Percentiles rank a stretch among this genome's conserved stretches.
Evolutionary conservation across 2,888 invertebrate species (phyloP).

Genomic region (Glyphotaelius pellucidus): DNA sequence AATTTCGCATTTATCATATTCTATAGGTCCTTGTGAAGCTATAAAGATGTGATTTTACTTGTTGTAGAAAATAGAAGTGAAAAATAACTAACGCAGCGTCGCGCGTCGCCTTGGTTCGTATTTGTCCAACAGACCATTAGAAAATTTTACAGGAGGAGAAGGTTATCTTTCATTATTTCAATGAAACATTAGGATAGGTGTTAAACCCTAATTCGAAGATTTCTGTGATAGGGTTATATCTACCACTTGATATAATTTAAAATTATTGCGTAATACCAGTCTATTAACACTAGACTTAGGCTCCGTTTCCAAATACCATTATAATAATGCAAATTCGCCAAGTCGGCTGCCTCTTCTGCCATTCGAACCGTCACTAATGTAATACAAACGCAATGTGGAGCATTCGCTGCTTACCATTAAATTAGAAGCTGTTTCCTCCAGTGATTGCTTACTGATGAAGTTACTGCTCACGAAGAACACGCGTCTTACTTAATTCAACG

Average conservation of each 20-base stretch:
- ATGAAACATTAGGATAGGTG: too few species aligned
- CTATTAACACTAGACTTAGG: not conserved
- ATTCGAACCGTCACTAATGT: conserved; percentile 41
- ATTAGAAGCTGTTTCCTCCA: conserved; percentile 20
- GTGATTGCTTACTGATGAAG: conserved; percentile 34
- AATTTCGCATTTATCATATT: too few species aligned
- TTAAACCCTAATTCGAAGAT: too few species aligned
- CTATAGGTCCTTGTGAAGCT: too few species aligned
- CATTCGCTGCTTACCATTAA: conserved; percentile 32
- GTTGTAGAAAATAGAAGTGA: too few species aligned
- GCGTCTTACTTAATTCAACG: not conserved
- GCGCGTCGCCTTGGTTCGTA: too few species aligned
- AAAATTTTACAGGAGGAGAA: too few species aligned
- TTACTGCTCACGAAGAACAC: conserved; percentile 13
- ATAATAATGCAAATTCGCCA: conserved; percentile 30
- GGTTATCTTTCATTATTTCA: too few species aligned
- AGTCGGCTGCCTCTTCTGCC: conserved; percentile 17
- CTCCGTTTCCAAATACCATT: not conserved
- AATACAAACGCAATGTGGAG: conserved; percentile 28
- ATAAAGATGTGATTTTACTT: too few species aligned
- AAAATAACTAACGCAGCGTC: too few species aligned
- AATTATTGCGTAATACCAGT: conserved; percentile 12
- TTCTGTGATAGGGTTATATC: not conserved
- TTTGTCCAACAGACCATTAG: too few species aligned
- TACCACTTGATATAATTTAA: not conserved